Conservation (phyloP, 2,113 vertebrate species). For the Erythrolamprus reginae region DNA sequence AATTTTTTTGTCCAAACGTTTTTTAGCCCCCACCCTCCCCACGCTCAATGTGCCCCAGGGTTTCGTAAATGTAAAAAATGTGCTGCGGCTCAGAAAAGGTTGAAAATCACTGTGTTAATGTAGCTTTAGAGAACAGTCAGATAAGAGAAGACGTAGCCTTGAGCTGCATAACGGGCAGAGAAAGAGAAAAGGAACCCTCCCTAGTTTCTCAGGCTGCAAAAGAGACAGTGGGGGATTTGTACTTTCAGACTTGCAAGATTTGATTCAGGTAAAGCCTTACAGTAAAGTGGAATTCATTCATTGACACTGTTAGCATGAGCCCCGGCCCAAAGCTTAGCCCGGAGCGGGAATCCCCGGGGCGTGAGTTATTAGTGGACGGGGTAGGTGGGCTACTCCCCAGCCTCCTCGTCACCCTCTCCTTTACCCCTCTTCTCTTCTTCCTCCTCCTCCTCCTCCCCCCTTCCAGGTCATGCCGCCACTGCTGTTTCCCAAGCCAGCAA, state of each 20-base stretch:
- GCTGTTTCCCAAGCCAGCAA: slow-evolving; percentile 89
- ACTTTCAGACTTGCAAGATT: not conserved
- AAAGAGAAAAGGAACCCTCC: no score
- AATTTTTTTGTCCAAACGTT: no score
- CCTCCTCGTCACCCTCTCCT: fast-evolving
- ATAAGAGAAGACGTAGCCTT: fast-evolving
- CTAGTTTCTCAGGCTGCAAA: not conserved
- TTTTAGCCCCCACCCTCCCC: no score
- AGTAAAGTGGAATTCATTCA: not conserved
- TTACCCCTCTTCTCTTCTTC: not conserved
- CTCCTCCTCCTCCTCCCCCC: not conserved
- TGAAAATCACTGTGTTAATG: no score
- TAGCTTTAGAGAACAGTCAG: not conserved
- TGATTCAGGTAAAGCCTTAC: not conserved
- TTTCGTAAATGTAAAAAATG: no score
- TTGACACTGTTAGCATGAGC: not conserved
- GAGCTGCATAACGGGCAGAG: no score
- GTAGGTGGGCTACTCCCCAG: no score
- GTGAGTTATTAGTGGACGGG: not conserved
- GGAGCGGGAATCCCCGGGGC: not conserved
- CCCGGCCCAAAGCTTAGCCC: not conserved
- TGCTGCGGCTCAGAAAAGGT: no score
- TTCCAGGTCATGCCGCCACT: slow-evolving; percentile 81
- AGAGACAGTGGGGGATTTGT: not conserved
- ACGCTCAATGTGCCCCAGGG: no score